Evolutionary conservation across 1,140 invertebrate genomes (phyloP).

Genomic region (Diabrotica virgifera): DNA sequence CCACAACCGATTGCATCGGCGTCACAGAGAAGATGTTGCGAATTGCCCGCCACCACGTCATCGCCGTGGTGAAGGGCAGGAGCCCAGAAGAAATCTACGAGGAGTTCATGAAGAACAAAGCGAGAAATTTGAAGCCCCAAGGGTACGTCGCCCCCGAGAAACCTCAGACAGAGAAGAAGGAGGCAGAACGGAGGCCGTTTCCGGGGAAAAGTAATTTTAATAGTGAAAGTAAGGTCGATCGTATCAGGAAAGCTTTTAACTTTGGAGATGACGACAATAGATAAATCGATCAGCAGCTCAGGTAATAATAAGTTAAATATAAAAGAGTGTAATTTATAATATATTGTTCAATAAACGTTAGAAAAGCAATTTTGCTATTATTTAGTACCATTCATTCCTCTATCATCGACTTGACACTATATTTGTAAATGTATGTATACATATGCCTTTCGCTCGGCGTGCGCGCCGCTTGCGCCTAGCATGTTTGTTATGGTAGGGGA

Average conservation of each 20-base stretch:
- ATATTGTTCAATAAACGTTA: no score
- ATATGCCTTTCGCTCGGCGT: no score
- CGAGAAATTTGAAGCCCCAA: conserved; percentile 36
- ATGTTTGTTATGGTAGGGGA: no score
- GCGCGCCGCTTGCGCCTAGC: no score
- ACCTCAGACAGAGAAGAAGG: conserved; percentile 15
- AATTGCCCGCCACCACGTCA: conserved; percentile 60
- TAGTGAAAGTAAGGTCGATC: conserved; percentile 36
- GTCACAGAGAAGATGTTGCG: conserved; percentile 58
- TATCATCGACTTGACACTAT: no score
- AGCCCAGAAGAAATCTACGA: conserved; percentile 55
- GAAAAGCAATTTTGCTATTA: no score
- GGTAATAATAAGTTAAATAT: no score
- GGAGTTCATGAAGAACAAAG: conserved; percentile 42
- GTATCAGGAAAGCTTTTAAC: conserved; percentile 42
- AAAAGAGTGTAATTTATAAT: no score
- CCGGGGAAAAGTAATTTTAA: not conserved
- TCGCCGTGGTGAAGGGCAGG: conserved; percentile 59
- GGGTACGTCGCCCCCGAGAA: conserved; percentile 40
- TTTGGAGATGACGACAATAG: conserved; percentile 29
- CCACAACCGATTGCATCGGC: conserved; percentile 43
- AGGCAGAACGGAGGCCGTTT: not conserved
- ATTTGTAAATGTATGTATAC: no score
- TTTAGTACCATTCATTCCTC: no score
- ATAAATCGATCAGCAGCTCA: no score